Percentiles rank a stretch among this genome's conserved stretches.
These are phyloP conservation scores for Bombylius discolor DNA, from an alignment of 2,888 invertebrate genomes.

Conservation along the genomic window DNA sequence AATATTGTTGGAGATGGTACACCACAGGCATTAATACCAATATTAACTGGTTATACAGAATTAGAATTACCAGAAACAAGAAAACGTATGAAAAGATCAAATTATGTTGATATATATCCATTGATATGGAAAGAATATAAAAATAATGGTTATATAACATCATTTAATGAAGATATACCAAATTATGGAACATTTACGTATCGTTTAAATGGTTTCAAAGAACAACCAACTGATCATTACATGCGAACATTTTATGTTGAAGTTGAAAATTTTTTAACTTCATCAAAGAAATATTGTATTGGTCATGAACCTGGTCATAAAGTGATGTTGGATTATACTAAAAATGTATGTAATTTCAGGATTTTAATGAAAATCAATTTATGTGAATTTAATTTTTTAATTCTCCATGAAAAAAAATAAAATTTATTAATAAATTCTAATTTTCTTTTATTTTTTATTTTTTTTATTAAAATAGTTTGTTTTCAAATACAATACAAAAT, in stretches of 20 bases:
- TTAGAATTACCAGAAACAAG: constrained; percentile 79
- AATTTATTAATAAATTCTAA: not conserved
- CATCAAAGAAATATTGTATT: constrained; percentile 50
- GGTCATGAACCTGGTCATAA: constrained; percentile 59
- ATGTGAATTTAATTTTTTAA: not conserved
- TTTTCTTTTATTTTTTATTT: not conserved
- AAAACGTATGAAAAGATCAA: constrained; percentile 48
- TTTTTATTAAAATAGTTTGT: constrained; percentile 36
- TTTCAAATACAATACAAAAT: constrained; percentile 44
- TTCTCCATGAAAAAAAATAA: not conserved
- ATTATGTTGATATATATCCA: constrained; percentile 62
- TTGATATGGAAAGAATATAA: constrained; percentile 75
- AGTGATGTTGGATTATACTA: constrained; percentile 50
- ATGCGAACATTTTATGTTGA: constrained; percentile 68
- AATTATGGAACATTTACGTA: constrained; percentile 79
- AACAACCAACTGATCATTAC: constrained; percentile 81
- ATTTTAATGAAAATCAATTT: constrained; percentile 14
- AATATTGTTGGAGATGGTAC: constrained; percentile 82
- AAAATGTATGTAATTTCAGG: constrained; percentile 41
- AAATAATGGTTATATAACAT: constrained; percentile 57
- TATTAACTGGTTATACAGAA: constrained; percentile 73
- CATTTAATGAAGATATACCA: constrained; percentile 78
- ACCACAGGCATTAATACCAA: constrained; percentile 74
- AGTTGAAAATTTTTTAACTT: constrained; percentile 42
- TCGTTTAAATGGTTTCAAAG: constrained; percentile 71